Conservation (phyloP, 2,113 vertebrate species). For the Paracanthobrama guichenoti region DNA sequence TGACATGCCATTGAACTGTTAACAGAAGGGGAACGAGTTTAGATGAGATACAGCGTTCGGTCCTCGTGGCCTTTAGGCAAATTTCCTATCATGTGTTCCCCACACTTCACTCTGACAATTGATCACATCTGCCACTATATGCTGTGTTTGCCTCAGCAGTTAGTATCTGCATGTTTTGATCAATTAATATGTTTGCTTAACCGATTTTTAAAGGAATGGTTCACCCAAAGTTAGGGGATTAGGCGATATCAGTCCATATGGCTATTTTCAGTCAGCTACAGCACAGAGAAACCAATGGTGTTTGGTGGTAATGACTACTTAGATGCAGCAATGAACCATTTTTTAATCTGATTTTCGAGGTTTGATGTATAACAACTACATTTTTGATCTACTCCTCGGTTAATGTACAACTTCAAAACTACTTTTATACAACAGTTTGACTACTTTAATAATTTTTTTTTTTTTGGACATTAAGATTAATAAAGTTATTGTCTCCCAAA, state of each 20-base stretch:
- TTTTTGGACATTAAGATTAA: too few relatives aligned
- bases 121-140: conserved; percentile 63
- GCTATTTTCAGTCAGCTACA: background rate
- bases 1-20: conserved; percentile 65
- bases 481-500: too few relatives aligned
- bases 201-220: conserved; percentile 6
- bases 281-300: background rate
- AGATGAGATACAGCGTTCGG: conserved; percentile 62
- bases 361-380: background rate
- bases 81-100: conserved; percentile 65
- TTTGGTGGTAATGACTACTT: background rate
- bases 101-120: conserved; percentile 63
- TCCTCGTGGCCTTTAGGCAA: conserved; percentile 64
- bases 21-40: conserved; percentile 57
- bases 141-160: background rate
- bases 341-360: background rate
- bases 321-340: background rate
- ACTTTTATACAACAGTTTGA: too few relatives aligned
- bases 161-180: conserved; percentile 7
- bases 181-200: conserved; percentile 8
- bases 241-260: background rate
- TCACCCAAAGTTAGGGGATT: background rate
- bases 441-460: too few relatives aligned
- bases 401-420: background rate
- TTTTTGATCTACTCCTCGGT: background rate